Base-by-base conservation (phyloP, 2,888 invertebrate species). In the Drosophila fulvimacula region DNA sequence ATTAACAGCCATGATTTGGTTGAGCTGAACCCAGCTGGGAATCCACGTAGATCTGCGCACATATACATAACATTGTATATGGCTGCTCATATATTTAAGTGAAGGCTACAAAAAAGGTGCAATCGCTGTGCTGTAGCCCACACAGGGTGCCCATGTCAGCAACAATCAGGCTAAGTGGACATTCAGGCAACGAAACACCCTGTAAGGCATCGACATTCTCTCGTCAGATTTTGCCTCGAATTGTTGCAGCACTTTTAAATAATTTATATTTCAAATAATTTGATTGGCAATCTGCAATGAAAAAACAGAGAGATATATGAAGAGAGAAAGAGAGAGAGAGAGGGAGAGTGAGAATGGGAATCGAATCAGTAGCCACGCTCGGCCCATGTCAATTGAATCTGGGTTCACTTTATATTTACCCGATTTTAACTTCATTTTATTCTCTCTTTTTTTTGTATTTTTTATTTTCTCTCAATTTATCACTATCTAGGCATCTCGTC, bases 261-360 rank as follows among this genome's bases (percentile, higher is more conserved):
- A 76, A 75, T 85, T 87, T 67, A 84, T 87, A 70, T 70, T 34
- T 71, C 58, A 79, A 84, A 87, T 84, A 85, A 84, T 87, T 85
- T 87, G 88, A 84, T 85, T 87, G 88, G 63, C 79, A 79, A 81
- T 79, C 79, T 72, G 62, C 71, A 73, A 51, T 59, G 73, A 49
- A 60, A 66, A 69, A 46, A n/a, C 3, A 11, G 2, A 42, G 10
- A 55, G 13, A 55, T n/a, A 57, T 32, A 44, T 41, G 7, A 4
- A n/a, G 2, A 36, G 36, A 15, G 15, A 36, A 15, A 36, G 15
- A 5, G 34, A 34, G 13, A 5, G 15, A 15, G 36, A 5, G 7
- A 38, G n/a, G 1, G 36, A 7, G 36, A 6, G n/a, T n/a, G n/a
- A 7, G n/a, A 3, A n/a, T n/a, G 36, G 2, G 30, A 6, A 30